Evolutionary conservation across 2,797 vertebrate genomes (phyloP).

Genomic region (Nyctibius grandis): DNA sequence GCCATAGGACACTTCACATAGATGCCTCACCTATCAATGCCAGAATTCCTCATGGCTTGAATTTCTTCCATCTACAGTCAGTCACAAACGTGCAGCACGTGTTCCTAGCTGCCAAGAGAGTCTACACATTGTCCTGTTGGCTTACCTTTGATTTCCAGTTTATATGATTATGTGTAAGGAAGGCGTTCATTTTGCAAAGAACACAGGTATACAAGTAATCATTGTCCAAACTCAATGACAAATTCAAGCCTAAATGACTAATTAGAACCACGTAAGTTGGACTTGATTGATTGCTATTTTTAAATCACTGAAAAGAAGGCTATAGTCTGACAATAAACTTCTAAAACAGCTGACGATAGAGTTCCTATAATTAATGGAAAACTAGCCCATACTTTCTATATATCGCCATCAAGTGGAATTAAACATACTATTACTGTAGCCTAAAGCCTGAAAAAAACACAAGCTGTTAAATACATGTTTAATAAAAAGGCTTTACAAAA

Average conservation of each 20-base stretch:
- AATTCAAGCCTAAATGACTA: not conserved
- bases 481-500: not conserved
- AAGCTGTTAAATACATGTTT: not conserved
- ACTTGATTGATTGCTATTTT: not conserved
- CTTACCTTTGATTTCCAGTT: not conserved
- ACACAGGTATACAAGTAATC: not conserved
- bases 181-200: not conserved
- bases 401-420: not conserved
- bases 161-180: not conserved
- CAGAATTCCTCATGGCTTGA: not conserved
- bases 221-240: not conserved
- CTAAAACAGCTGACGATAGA: not conserved
- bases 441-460: not conserved
- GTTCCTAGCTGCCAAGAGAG: not conserved
- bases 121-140: not conserved
- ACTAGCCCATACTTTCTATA: not conserved
- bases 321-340: not conserved
- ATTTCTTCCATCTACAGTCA: not conserved
- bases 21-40: not conserved
- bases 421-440: not conserved
- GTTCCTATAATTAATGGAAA: not conserved
- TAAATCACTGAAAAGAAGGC: not conserved
- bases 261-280: not conserved
- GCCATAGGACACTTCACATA: not conserved
- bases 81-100: not conserved